These are phyloP conservation scores for Cydia splendana DNA, from an alignment of 1,140 invertebrate species.

Conservation along the genomic window DNA sequence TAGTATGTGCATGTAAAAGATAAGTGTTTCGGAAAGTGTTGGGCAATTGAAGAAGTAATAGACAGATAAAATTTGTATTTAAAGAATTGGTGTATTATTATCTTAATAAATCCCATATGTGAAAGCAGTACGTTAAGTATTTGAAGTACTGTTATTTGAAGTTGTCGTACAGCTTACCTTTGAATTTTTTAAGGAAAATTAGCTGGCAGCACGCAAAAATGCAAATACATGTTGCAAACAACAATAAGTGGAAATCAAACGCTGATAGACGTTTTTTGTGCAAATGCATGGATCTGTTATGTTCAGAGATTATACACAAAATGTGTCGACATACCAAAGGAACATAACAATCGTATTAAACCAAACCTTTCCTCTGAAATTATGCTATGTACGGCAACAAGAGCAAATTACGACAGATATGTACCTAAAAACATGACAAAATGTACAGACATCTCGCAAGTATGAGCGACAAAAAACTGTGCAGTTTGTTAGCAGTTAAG, in stretches of 20 bases:
- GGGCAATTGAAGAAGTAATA: neutral
- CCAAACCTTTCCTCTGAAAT: conserved; percentile 9
- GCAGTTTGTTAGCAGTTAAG: conserved; percentile 27
- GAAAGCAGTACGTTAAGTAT: neutral
- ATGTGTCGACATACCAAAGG: neutral
- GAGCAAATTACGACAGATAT: conserved; percentile 28
- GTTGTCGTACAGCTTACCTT: conserved; percentile 2
- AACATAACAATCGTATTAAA: neutral
- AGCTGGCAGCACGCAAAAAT: neutral
- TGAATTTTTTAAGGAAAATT: conserved; percentile 2
- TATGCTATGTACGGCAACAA: neutral
- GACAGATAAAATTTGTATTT: neutral
- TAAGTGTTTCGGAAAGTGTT: conserved; percentile 18
- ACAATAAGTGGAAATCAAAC: conserved; percentile 11
- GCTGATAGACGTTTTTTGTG: neutral
- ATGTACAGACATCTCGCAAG: conserved; percentile 12
- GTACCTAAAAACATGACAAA: conserved; percentile 8
- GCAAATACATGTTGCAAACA: conserved; percentile 7
- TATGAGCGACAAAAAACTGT: conserved; percentile 1
- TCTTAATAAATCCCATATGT: neutral
- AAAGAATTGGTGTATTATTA: neutral
- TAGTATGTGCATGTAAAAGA: conserved; percentile 20
- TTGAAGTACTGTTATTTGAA: neutral
- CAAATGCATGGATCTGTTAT: neutral
- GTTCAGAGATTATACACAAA: conserved; percentile 12